These are phyloP conservation scores for Saturnia pavonia DNA, from an alignment of 2,888 invertebrate genomes.

Conservation along the genomic window DNA sequence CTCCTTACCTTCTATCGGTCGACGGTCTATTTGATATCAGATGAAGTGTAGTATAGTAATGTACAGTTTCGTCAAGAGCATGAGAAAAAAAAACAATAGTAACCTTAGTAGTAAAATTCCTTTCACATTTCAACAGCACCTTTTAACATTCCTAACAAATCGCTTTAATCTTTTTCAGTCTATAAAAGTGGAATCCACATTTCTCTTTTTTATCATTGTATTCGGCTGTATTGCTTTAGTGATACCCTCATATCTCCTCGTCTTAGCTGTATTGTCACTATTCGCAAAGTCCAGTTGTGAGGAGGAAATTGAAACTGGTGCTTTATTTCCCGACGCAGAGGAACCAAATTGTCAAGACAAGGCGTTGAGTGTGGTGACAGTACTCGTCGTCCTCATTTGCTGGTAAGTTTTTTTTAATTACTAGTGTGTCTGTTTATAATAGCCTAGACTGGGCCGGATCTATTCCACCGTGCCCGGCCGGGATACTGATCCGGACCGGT, in stretches of 20 bases:
- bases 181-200: slow-evolving; percentile 86
- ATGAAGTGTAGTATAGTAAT: no score
- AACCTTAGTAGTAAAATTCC: background rate
- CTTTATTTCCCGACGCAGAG: slow-evolving; percentile 61
- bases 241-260: slow-evolving; percentile 80
- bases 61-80: no score
- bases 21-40: no score
- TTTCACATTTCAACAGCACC: background rate
- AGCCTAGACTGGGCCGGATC: no score
- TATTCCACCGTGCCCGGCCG: no score
- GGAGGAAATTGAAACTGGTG: slow-evolving; percentile 69
- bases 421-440: no score
- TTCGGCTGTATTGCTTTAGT: slow-evolving; percentile 84
- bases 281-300: slow-evolving; percentile 61
- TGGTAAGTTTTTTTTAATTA: slow-evolving; percentile 53
- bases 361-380: slow-evolving; percentile 59
- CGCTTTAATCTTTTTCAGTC: slow-evolving; percentile 75
- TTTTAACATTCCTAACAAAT: background rate
- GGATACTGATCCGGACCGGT: no score
- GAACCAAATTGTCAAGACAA: slow-evolving; percentile 68
- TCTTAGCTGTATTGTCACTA: slow-evolving; percentile 80
- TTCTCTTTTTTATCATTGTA: slow-evolving; percentile 83
- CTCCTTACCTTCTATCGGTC: no score
- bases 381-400: slow-evolving; percentile 67
- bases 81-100: background rate